Evolutionary conservation across 2,888 invertebrate species (phyloP).

Genomic region (Eurytoma adleriae): DNA sequence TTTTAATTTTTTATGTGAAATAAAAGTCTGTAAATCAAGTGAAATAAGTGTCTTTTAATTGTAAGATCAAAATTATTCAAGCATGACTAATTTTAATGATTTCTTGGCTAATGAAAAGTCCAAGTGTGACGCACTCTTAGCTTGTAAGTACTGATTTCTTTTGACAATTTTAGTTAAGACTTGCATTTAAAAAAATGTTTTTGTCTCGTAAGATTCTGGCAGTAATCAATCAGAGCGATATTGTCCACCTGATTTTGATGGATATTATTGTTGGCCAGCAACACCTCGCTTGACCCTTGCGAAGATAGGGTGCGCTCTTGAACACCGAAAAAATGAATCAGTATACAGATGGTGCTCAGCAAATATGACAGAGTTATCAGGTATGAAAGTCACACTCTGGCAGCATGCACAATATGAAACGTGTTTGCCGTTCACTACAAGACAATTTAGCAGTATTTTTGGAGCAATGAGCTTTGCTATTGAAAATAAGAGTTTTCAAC

Average conservation of each 20-base stretch:
- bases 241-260: slow-evolving; percentile 31
- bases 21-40: background rate
- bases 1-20: background rate
- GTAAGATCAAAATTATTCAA: background rate
- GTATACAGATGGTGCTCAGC: slow-evolving; percentile 33
- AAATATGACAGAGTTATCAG: slow-evolving; percentile 2
- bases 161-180: background rate
- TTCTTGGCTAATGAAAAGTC: background rate
- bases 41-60: slow-evolving; percentile 1
- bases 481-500: no score
- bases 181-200: background rate
- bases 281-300: background rate
- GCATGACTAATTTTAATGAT: slow-evolving; percentile 11
- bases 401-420: background rate
- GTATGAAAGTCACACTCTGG: slow-evolving; percentile 7
- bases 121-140: background rate
- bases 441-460: background rate
- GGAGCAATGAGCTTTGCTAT: no score
- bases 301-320: slow-evolving; percentile 15
- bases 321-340: background rate
- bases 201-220: background rate
- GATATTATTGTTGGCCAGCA: slow-evolving; percentile 19
- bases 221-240: background rate
- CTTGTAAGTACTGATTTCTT: slow-evolving; percentile 14
- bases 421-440: background rate